phyloP scores from a whole-genome alignment of 2,888 invertebrate species.

The Drosophila robusta region DNA sequence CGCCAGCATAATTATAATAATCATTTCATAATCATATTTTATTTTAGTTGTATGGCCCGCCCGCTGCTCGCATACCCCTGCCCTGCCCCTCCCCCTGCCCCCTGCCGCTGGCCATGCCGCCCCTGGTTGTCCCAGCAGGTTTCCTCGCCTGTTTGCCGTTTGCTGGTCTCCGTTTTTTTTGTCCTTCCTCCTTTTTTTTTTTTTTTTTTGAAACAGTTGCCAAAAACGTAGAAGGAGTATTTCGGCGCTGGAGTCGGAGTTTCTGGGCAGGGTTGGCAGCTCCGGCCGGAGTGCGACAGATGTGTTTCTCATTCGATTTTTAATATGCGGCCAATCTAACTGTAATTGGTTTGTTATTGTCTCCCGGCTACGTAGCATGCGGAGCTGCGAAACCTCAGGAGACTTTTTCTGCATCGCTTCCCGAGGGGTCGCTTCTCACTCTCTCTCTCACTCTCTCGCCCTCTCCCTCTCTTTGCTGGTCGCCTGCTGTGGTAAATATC shows the following conservation, averaged over 20 bases:
- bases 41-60: conserved; percentile 67
- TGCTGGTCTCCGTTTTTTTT: conserved; percentile 14
- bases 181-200: conserved; percentile 5
- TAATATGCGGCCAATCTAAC: conserved; percentile 85
- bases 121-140: conserved; percentile 53
- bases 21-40: conserved; percentile 84
- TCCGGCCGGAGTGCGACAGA: conserved; percentile 81
- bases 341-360: conserved; percentile 85
- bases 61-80: conserved; percentile 41
- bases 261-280: background rate
- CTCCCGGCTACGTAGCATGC: conserved; percentile 57
- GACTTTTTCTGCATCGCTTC: conserved; percentile 68
- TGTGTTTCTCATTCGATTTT: conserved; percentile 85
- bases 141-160: conserved; percentile 38
- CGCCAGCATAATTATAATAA: conserved; percentile 82
- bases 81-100: conserved; percentile 1
- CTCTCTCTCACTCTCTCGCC: background rate
- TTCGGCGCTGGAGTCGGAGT: conserved; percentile 6
- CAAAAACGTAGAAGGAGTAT: conserved; percentile 47
- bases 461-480: conserved; percentile 13
- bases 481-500: conserved; percentile 82
- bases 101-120: conserved; percentile 6
- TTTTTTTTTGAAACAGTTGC: conserved; percentile 69
- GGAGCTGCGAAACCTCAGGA: conserved; percentile 70
- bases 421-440: conserved; percentile 18